Base-by-base conservation (phyloP, 2,113 vertebrate species). In the Peromyscus maniculatus region DNA sequence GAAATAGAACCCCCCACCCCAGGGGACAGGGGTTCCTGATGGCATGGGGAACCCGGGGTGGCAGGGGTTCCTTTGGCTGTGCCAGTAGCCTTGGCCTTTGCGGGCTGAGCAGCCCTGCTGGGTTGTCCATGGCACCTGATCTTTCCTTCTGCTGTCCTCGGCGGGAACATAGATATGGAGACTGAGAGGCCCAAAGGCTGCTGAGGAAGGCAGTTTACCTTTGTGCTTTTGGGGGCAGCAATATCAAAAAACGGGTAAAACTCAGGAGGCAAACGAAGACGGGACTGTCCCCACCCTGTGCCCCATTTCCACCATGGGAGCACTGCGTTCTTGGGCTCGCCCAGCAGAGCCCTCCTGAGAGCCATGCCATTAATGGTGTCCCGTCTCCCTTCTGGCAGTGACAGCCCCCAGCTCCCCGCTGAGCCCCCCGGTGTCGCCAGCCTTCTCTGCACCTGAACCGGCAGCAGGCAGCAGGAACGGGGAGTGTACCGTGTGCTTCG, bases 401-500 rank as follows among this genome's bases (percentile, higher is more conserved):
- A 99, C 99, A 0, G 99, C 99, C 91, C 99, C 99, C 97, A 99
- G 99, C 98, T 99, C 99, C 43, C 99, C 99, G 0, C 97, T 99
- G 97, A 99, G 99, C 64, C 99, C 99, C 22, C 99, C 99, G 0
- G 98, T 99, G 96, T 99, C 99, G n/a, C 99, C 99, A 0, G 93
- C 97, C 33, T 99, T 99, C 88, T 98, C 99, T 46, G 97, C 99
- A 11, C 99, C 99, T 0, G 99, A 99, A 98, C 43, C 43, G 43
- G 99, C 99, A 31, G 92, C 98, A 57, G 97, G 98, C 98, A 99
- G 98, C 93, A 99, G 99, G 98, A 99, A 99, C 0, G 99, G 99
- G 88, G 99, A 99, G 95, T 99, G 99, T 98, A 99, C 99, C 0
- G 99, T 99, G 80, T 99, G 99, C 98, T 99, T 99, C 49, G 99